Evolutionary conservation across 2,113 vertebrate genomes (phyloP).

Genomic region (Spermophilus dauricus): DNA sequence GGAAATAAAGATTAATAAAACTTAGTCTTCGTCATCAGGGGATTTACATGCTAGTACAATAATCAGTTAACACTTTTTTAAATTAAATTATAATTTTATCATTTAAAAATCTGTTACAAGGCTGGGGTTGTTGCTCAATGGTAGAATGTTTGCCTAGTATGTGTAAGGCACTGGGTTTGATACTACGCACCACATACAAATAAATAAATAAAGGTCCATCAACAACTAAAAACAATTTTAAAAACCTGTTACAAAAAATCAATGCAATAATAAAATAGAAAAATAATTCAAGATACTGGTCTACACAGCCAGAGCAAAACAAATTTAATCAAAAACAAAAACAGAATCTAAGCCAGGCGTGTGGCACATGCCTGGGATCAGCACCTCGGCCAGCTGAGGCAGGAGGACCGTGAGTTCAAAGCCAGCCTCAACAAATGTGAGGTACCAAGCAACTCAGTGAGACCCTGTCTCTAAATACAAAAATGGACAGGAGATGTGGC

Average conservation of each 20-base stretch:
- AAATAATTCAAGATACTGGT: neutral
- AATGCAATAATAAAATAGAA: neutral
- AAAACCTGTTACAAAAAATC: neutral
- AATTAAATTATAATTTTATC: neutral
- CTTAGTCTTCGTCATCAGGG: neutral
- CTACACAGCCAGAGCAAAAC: neutral
- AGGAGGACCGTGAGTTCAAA: no score
- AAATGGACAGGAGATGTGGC: no score
- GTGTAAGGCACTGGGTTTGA: neutral
- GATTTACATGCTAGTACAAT: neutral
- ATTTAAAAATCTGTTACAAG: neutral
- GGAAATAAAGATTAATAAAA: neutral
- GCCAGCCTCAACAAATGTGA: no score
- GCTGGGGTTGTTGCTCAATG: neutral
- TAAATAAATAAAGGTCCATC: neutral
- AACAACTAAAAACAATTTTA: no score
- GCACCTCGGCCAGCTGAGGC: no score
- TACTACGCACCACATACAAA: neutral
- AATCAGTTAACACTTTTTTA: neutral
- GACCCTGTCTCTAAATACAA: no score
- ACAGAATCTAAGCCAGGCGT: neutral
- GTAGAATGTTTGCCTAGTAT: neutral
- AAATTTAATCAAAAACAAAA: neutral
- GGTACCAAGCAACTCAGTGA: no score
- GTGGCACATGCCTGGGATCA: no score